Conservation (phyloP, 2,888 invertebrate genomes). For the Nephrotoma appendiculata region DNA sequence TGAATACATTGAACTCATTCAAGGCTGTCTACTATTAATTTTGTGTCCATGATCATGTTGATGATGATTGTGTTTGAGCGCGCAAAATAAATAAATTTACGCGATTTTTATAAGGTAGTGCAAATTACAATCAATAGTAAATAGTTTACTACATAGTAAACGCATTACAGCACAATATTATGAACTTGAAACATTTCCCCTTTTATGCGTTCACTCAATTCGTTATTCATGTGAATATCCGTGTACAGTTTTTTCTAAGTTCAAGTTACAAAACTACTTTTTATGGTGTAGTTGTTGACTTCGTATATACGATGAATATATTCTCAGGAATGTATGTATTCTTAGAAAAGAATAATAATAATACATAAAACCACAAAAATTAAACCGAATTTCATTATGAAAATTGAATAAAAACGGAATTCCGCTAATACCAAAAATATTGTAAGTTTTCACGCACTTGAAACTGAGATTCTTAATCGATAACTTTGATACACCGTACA, state of each 20-base stretch:
- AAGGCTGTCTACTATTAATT: slow-evolving; percentile 6
- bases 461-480: not conserved
- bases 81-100: not conserved
- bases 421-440: not conserved
- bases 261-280: not conserved
- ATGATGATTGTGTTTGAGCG: not conserved
- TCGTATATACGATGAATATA: not conserved
- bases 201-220: not conserved
- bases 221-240: not conserved
- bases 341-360: not conserved
- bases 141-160: not conserved
- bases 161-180: not conserved
- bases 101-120: not conserved
- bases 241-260: not conserved
- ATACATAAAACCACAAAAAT: not conserved
- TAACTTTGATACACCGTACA: not conserved
- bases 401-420: not conserved
- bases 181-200: not conserved
- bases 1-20: slow-evolving; percentile 7
- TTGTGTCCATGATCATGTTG: not conserved
- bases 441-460: not conserved
- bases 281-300: not conserved
- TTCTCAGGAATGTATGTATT: not conserved
- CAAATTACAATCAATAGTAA: not conserved
- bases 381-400: not conserved